Percentiles rank a stretch among this genome's conserved stretches.
phyloP scores from a whole-genome alignment of 2,113 vertebrate genomes.

The Marcusenius ussheri region DNA sequence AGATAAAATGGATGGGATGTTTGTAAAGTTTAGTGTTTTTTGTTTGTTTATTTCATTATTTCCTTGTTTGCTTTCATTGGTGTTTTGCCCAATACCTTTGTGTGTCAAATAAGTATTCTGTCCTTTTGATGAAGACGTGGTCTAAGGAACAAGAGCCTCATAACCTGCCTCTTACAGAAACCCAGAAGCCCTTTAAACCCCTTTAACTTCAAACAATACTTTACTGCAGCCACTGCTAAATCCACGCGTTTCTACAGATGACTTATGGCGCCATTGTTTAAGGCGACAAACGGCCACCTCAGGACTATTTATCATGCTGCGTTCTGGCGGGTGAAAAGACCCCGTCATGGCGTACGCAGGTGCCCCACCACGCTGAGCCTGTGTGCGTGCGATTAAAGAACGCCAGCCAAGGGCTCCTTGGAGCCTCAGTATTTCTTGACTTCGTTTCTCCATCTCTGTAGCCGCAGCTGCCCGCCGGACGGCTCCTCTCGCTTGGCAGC shows the following conservation, averaged over 20 bases:
- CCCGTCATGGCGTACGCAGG: not conserved
- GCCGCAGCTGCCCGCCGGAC: not conserved
- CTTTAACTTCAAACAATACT: not conserved
- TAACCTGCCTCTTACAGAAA: not conserved
- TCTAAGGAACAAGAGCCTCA: constrained; percentile 15
- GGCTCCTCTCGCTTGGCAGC: not conserved
- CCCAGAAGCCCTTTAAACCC: not conserved
- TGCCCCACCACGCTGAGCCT: not conserved
- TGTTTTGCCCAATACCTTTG: not conserved
- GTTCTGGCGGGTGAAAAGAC: not conserved
- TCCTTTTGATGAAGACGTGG: constrained; percentile 1
- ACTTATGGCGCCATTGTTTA: constrained; percentile 3
- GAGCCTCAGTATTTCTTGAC: not conserved
- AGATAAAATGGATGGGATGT: not conserved
- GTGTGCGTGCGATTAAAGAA: not conserved
- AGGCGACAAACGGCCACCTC: not conserved
- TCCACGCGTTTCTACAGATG: not conserved
- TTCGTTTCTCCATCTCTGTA: not conserved
- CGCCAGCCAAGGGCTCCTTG: not conserved
- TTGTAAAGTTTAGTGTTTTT: not conserved
- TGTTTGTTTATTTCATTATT: not conserved
- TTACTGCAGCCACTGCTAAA: not conserved
- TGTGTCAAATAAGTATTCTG: constrained; percentile 26
- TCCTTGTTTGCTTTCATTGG: not conserved
- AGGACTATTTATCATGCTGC: not conserved